These are phyloP conservation scores for Erythrolamprus reginae DNA, from an alignment of 2,113 vertebrate species.

Conservation along the genomic window DNA sequence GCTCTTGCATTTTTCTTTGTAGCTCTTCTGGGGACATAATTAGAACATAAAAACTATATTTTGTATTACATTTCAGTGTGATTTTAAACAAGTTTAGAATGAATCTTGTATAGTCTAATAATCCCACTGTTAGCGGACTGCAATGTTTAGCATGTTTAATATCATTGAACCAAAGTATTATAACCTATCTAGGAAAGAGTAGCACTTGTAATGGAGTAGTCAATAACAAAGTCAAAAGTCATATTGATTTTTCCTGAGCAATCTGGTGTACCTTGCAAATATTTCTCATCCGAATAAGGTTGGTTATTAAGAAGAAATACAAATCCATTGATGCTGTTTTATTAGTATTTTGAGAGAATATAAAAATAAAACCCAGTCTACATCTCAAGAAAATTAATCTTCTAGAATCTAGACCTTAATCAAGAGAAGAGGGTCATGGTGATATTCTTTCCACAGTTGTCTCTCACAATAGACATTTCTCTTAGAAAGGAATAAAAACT, in stretches of 20 bases:
- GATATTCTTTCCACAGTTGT: conserved; percentile 16
- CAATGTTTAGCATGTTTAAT: conserved; percentile 34
- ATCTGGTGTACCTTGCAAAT: conserved; percentile 20
- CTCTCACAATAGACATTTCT: neutral
- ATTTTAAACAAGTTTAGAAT: conserved; percentile 28
- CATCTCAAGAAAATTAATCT: conserved; percentile 40
- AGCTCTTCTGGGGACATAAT: neutral
- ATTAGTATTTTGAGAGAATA: conserved; percentile 27
- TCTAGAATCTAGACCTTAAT: conserved; percentile 50
- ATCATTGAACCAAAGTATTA: conserved; percentile 45
- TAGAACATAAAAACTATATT: conserved; percentile 1
- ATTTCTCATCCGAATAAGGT: conserved; percentile 41
- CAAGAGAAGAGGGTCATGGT: conserved; percentile 17
- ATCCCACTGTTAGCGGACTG: neutral
- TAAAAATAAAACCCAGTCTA: conserved; percentile 38
- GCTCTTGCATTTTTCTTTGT: neutral
- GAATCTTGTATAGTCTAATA: conserved; percentile 37
- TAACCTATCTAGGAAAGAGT: conserved; percentile 42
- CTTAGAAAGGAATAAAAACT: conserved; percentile 11
- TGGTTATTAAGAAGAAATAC: conserved; percentile 36
- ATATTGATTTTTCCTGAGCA: conserved; percentile 61
- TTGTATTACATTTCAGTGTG: conserved; percentile 29
- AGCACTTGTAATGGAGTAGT: conserved; percentile 41
- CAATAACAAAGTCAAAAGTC: conserved; percentile 56
- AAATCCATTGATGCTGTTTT: conserved; percentile 1